Percentiles rank a stretch among this genome's conserved stretches.
phyloP scores from a whole-genome alignment of 2,113 vertebrate genomes.

The Echinops telfairi region DNA sequence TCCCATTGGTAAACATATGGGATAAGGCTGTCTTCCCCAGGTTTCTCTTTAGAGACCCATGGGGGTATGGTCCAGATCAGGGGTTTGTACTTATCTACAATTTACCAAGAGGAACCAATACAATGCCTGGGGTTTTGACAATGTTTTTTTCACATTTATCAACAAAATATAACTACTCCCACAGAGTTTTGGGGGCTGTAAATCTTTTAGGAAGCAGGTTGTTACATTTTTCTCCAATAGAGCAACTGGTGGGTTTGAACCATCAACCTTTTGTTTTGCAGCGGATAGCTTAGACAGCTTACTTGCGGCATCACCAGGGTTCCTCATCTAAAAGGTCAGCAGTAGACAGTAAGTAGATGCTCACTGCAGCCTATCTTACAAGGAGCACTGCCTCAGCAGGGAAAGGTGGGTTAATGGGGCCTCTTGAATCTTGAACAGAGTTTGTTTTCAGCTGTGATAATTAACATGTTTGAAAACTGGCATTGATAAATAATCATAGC shows the following conservation, averaged over 20 bases:
- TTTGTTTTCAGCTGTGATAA: constrained; percentile 77
- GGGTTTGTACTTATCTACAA: too few relatives aligned
- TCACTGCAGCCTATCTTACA: constrained; percentile 21
- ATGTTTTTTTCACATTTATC: too few relatives aligned
- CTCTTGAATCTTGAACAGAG: constrained; percentile 74
- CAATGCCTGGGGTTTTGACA: too few relatives aligned
- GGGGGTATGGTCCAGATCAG: too few relatives aligned
- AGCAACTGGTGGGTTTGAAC: background rate
- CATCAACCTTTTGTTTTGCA: background rate
- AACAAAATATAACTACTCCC: background rate
- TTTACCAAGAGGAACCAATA: too few relatives aligned
- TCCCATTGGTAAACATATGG: too few relatives aligned
- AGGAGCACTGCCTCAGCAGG: constrained; percentile 37
- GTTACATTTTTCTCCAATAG: background rate
- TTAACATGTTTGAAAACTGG: constrained; percentile 85
- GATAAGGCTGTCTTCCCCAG: too few relatives aligned
- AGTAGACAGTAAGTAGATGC: constrained; percentile 32
- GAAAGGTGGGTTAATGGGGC: constrained; percentile 70
- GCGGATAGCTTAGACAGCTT: too few relatives aligned
- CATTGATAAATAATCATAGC: constrained; percentile 85
- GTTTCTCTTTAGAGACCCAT: too few relatives aligned
- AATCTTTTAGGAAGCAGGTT: background rate
- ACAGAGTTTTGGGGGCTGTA: background rate
- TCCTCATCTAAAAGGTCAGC: background rate
- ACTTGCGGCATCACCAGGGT: background rate